These are phyloP conservation scores for Threskiornis aethiopicus DNA, from an alignment of 2,797 vertebrate genomes.

Conservation along the genomic window DNA sequence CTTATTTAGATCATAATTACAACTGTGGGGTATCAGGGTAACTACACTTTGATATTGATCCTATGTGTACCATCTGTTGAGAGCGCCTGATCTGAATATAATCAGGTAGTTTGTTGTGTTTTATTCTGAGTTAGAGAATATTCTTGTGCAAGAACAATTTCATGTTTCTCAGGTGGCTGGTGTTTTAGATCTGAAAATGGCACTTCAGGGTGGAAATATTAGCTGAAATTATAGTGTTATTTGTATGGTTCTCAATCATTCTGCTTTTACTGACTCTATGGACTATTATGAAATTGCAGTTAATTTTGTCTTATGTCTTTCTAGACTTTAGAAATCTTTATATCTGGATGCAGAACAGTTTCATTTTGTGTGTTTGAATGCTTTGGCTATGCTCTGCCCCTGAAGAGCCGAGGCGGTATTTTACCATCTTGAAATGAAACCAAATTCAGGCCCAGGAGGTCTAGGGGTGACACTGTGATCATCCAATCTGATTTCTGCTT, in stretches of 20 bases:
- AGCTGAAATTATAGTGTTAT: not conserved
- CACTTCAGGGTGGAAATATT: not conserved
- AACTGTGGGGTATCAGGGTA: not conserved
- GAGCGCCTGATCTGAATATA: constrained; percentile 3
- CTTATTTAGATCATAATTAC: constrained; percentile 42
- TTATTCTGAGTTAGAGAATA: not conserved
- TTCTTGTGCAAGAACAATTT: not conserved
- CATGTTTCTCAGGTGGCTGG: not conserved
- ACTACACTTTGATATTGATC: constrained; percentile 20
- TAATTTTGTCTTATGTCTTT: not conserved
- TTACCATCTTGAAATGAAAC: not conserved
- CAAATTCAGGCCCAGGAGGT: not conserved
- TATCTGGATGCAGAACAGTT: not conserved
- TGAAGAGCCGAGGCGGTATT: not conserved
- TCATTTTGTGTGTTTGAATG: not conserved
- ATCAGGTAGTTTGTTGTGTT: not conserved
- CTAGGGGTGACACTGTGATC: not conserved
- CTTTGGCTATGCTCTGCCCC: not conserved
- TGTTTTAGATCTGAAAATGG: not conserved
- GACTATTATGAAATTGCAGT: not conserved
- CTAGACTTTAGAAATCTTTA: not conserved
- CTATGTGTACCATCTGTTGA: constrained; percentile 29
- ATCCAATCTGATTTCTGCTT: not conserved
- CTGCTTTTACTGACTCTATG: not conserved
- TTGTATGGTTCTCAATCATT: not conserved